Percentiles rank a stretch among this genome's conserved stretches.
Conservation (phyloP, 2,113 vertebrate genomes). For the Chaetops frenatus region DNA sequence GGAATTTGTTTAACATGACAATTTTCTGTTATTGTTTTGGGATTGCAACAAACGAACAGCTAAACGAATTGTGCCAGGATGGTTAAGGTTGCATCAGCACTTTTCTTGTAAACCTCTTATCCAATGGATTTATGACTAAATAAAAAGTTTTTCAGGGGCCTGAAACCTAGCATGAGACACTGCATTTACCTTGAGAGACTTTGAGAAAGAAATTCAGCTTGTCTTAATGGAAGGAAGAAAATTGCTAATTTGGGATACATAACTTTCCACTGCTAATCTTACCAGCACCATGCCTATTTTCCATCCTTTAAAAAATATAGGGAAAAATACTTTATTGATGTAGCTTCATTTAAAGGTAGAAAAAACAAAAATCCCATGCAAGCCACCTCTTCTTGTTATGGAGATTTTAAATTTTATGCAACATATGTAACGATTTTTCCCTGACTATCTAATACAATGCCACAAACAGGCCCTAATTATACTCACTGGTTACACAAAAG, state of each 20-base stretch:
- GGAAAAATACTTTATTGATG: not conserved
- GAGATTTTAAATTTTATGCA: not conserved
- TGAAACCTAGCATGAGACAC: constrained; percentile 23
- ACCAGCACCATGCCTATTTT: not conserved
- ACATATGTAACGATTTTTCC: not conserved
- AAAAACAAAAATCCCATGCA: not conserved
- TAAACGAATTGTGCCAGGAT: not conserved
- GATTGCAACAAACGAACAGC: constrained; percentile 36
- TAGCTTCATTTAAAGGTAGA: not conserved
- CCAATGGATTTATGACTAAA: constrained; percentile 29
- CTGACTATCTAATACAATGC: not conserved
- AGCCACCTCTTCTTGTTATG: not conserved
- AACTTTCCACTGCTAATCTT: not conserved
- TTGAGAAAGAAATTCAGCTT: not conserved
- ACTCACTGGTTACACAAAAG: not conserved
- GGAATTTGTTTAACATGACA: not conserved
- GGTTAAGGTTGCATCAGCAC: constrained; percentile 10
- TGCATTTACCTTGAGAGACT: not conserved
- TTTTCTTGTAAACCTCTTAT: constrained; percentile 45
- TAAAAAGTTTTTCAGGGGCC: not conserved
- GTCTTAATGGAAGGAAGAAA: not conserved
- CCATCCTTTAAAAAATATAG: not conserved
- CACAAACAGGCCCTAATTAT: not conserved
- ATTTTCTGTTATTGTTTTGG: constrained; percentile 14
- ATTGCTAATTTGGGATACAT: not conserved